A percentile compares a stretch with the other conserved stretches of the same genome.
Conservation (phyloP, 2,797 vertebrate species). For the Xiphophorus birchmanni region DNA sequence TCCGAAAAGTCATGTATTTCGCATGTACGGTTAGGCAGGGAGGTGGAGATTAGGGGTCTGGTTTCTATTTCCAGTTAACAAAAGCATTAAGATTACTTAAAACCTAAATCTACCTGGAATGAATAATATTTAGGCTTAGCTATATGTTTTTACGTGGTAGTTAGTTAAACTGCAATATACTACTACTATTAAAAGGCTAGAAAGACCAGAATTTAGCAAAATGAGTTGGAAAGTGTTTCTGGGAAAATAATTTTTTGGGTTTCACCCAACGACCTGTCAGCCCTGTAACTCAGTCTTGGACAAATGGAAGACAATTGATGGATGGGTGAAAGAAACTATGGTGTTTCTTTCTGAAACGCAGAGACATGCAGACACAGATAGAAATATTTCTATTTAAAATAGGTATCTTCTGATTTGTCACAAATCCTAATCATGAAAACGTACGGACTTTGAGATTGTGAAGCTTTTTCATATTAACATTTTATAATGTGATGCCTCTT, state of each 20-base stretch:
- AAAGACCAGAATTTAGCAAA: background rate
- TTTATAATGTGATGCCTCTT: background rate
- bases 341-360: background rate
- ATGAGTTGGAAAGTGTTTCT: background rate
- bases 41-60: background rate
- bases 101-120: background rate
- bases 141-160: background rate
- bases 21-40: background rate
- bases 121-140: background rate
- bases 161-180: background rate
- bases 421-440: background rate
- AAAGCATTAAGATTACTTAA: background rate
- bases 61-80: background rate
- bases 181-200: background rate
- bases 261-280: background rate
- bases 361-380: background rate
- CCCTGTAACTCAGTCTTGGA: background rate
- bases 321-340: background rate
- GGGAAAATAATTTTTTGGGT: background rate
- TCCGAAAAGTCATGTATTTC: background rate
- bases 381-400: background rate
- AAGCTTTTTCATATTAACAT: background rate
- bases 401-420: background rate
- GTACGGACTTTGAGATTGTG: background rate
- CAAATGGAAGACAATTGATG: background rate